Percentiles rank a stretch among this genome's conserved stretches.
Conservation (phyloP, 1,140 invertebrate species). For the Drosophila ambigua region DNA sequence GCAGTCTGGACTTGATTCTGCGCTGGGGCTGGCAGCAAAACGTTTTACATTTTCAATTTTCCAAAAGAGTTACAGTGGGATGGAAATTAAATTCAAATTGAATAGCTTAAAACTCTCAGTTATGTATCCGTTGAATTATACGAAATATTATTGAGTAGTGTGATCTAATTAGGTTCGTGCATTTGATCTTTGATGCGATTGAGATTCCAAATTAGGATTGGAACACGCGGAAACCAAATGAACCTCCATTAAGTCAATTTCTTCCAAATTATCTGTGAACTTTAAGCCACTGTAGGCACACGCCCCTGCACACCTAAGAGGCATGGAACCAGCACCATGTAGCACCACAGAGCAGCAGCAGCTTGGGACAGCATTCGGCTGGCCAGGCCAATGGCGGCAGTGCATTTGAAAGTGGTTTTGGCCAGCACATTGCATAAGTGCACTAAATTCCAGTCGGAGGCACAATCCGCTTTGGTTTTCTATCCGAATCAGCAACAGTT, state of each 20-base stretch:
- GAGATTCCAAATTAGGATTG: too few species aligned
- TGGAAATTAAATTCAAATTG: neutral
- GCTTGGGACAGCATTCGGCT: constrained; percentile 46
- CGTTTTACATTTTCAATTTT: constrained; percentile 25
- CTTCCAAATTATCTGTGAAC: too few species aligned
- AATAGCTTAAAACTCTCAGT: neutral
- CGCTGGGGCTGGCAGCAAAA: constrained; percentile 28
- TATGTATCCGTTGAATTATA: too few species aligned
- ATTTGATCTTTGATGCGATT: too few species aligned
- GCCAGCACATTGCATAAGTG: constrained; percentile 75
- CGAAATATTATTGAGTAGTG: too few species aligned
- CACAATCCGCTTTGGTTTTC: constrained; percentile 59
- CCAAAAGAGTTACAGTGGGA: constrained; percentile 35
- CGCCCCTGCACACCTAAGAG: constrained; percentile 25
- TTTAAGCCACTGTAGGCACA: neutral
- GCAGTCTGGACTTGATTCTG: constrained; percentile 57
- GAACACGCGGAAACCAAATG: too few species aligned
- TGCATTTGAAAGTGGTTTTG: constrained; percentile 79
- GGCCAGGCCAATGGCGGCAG: constrained; percentile 39
- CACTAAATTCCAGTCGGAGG: constrained; percentile 65
- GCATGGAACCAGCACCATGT: constrained; percentile 13
- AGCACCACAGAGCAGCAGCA: constrained; percentile 19
- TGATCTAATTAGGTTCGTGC: too few species aligned
- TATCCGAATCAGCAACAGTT: constrained; percentile 61
- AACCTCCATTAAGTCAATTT: too few species aligned